Percentiles rank a stretch among this genome's conserved stretches.
Conservation (phyloP, 1,140 invertebrate genomes). For the Meloidogyne chitwoodi region DNA sequence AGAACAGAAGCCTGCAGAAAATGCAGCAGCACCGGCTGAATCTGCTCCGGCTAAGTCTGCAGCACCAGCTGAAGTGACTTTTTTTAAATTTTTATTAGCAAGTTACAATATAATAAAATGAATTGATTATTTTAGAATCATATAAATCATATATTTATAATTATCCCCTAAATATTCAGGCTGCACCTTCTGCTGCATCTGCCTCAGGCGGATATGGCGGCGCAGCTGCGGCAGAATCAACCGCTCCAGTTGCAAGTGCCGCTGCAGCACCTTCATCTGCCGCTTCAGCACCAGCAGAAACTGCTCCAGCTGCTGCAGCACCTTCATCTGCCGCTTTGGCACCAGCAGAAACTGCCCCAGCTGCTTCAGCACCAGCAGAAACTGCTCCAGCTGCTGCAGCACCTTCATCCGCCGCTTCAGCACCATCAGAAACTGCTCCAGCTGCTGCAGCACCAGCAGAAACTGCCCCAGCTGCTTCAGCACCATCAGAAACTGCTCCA, state of each 20-base stretch:
- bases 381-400: neutral
- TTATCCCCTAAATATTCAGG: neutral
- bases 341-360: neutral
- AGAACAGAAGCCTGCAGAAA: neutral
- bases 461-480: neutral
- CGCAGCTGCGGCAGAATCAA: conserved; percentile 1
- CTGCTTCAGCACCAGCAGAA: neutral
- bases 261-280: neutral
- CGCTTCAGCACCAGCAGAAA: neutral
- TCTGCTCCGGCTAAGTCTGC: neutral
- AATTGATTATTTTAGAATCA: too few relatives aligned
- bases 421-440: neutral
- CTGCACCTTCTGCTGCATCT: neutral
- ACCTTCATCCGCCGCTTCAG: neutral
- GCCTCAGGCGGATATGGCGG: neutral
- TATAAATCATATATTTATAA: too few relatives aligned
- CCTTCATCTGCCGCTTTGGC: neutral
- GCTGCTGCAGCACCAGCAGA: neutral
- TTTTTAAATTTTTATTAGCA: too few relatives aligned
- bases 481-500: neutral
- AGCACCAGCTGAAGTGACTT: neutral
- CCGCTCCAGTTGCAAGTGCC: neutral
- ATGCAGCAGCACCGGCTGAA: conserved; percentile 1
- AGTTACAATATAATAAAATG: too few relatives aligned
- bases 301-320: neutral